phyloP scores from a whole-genome alignment of 30 jellyfish, hydroid and myxozoan species.

The Aurelia sp. region DNA sequence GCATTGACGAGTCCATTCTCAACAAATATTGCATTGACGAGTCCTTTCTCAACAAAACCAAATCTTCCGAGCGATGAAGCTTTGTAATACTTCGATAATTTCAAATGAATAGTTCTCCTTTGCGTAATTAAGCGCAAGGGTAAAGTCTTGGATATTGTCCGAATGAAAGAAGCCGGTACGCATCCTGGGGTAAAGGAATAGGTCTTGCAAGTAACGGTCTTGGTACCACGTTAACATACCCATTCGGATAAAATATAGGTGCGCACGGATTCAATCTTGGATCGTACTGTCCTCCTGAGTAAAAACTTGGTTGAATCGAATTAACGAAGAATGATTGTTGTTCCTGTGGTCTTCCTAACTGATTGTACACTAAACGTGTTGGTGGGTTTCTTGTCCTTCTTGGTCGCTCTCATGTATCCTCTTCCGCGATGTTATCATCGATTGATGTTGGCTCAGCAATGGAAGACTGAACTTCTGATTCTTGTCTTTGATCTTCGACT shows the following conservation, averaged over 20 bases:
- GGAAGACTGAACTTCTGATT: no score
- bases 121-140: neutral
- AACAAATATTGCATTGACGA: neutral
- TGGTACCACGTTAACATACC: neutral
- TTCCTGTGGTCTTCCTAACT: neutral
- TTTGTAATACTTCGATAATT: no score
- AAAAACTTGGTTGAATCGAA: conserved; percentile 1
- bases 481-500: no score
- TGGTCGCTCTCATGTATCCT: neutral
- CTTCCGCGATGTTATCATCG: conserved; percentile 1
- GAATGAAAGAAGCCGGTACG: neutral
- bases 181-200: no score
- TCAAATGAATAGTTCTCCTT: neutral
- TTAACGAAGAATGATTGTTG: neutral
- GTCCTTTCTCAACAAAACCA: conserved; percentile 27
- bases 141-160: conserved; percentile 5
- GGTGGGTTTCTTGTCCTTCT: conserved; percentile 9
- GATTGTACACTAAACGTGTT: neutral
- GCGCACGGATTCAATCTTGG: no score
- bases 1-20: no score
- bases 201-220: neutral
- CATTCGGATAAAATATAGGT: no score
- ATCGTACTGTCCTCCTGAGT: no score
- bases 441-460: conserved; percentile 5
- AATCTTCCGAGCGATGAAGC: neutral